Conservation (phyloP, 1,140 invertebrate genomes). For the Chionoecetes opilio region DNA sequence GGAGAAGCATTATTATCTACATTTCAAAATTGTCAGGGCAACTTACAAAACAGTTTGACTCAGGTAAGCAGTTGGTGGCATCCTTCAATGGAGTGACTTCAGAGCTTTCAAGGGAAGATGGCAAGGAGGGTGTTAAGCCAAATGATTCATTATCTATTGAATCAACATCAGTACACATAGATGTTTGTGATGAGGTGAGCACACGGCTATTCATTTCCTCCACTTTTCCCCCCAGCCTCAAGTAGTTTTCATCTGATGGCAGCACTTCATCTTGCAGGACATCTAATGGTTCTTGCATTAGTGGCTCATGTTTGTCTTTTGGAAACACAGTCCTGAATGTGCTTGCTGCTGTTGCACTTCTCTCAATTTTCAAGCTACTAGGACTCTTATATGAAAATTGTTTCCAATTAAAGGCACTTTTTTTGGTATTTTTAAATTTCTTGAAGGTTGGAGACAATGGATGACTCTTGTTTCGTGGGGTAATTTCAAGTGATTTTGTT, state of each 20-base stretch:
- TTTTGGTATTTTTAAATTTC: not conserved
- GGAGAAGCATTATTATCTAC: not conserved
- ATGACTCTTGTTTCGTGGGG: not conserved
- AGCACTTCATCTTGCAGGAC: not conserved
- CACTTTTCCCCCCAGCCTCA: not conserved
- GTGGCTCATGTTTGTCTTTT: not conserved
- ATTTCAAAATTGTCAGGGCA: not conserved
- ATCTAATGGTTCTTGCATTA: not conserved
- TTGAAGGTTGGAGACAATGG: slow-evolving; percentile 8
- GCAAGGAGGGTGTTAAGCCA: slow-evolving; percentile 52
- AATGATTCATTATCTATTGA: slow-evolving; percentile 75
- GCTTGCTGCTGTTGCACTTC: slow-evolving; percentile 51
- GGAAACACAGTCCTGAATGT: slow-evolving; percentile 56
- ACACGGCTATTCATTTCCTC: not conserved
- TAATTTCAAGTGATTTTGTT: not conserved
- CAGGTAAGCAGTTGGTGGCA: not conserved
- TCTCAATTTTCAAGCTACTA: not conserved
- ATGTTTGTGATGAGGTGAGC: slow-evolving; percentile 35
- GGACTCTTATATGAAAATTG: slow-evolving; percentile 48
- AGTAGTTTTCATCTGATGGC: not conserved
- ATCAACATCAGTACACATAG: slow-evolving; percentile 60
- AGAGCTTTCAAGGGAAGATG: not conserved
- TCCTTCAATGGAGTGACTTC: not conserved
- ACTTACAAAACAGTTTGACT: not conserved
- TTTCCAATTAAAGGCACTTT: slow-evolving; percentile 55